Evolutionary conservation across 2,113 vertebrate species (phyloP).

Genomic region (Bungarus multicinctus): DNA sequence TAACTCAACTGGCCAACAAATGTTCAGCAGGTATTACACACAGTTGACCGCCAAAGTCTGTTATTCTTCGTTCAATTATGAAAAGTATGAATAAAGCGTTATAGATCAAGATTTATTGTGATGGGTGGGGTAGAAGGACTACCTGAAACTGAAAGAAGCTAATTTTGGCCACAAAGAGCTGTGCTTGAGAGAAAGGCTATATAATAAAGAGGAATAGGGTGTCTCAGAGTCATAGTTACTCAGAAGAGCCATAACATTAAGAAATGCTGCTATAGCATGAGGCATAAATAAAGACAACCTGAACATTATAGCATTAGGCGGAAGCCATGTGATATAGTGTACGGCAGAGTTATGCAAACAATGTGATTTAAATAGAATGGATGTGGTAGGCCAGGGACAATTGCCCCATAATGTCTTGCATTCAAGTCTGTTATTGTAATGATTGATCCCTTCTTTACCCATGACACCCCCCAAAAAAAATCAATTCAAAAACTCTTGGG

Average conservation of each 20-base stretch:
- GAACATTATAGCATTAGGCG: neutral
- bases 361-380: neutral
- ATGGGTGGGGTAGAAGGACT: neutral
- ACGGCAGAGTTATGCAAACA: neutral
- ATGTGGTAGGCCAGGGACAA: neutral
- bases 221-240: neutral
- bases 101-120: neutral
- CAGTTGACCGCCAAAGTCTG: no score
- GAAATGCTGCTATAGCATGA: neutral
- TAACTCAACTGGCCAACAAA: neutral
- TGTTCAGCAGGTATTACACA: neutral
- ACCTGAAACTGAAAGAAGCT: neutral
- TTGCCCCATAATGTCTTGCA: neutral
- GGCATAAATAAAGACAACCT: neutral
- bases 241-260: neutral
- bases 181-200: neutral
- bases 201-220: neutral
- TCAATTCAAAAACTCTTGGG: neutral
- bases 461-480: neutral
- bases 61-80: neutral
- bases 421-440: neutral
- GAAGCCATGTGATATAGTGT: neutral
- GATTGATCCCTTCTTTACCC: neutral
- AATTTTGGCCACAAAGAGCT: neutral
- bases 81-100: neutral